Evolutionary conservation across 2,797 vertebrate genomes (phyloP).

Genomic region (Sebastes flavidus): DNA sequence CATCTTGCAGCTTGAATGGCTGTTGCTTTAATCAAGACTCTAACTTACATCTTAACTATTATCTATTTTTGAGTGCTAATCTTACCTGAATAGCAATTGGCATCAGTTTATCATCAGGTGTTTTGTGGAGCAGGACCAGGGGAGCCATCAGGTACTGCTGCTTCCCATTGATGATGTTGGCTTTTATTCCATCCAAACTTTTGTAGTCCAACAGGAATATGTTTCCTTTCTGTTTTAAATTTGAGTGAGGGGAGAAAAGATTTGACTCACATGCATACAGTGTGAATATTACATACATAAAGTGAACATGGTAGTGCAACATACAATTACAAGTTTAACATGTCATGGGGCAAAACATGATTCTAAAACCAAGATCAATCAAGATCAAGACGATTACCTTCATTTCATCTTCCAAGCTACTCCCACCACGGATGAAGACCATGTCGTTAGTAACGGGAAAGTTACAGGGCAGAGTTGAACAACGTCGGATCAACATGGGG

Average conservation of each 20-base stretch:
- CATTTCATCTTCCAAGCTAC: slow-evolving; percentile 39
- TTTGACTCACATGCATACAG: too few relatives aligned
- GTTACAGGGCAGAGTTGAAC: too few relatives aligned
- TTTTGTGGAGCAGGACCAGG: slow-evolving; percentile 74
- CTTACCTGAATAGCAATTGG: slow-evolving; percentile 82
- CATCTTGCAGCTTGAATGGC: too few relatives aligned
- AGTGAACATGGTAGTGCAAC: too few relatives aligned
- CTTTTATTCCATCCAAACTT: slow-evolving; percentile 66
- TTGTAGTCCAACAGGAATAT: slow-evolving; percentile 77
- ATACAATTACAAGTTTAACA: not conserved
- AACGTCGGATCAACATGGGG: too few relatives aligned
- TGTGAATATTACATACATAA: too few relatives aligned
- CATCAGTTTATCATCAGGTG: not conserved
- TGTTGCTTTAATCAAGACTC: too few relatives aligned
- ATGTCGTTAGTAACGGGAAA: too few relatives aligned
- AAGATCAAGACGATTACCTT: slow-evolving; percentile 42
- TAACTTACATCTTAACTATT: not conserved
- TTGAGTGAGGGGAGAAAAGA: too few relatives aligned
- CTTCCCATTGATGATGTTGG: slow-evolving; percentile 61
- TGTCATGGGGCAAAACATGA: not conserved
- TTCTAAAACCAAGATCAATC: not conserved
- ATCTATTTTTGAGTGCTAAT: too few relatives aligned
- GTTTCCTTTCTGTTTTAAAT: too few relatives aligned
- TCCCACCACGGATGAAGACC: too few relatives aligned
- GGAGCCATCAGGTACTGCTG: slow-evolving; percentile 76